Base-by-base conservation (phyloP, 1,140 invertebrate genomes). In the Megathymus violae region DNA sequence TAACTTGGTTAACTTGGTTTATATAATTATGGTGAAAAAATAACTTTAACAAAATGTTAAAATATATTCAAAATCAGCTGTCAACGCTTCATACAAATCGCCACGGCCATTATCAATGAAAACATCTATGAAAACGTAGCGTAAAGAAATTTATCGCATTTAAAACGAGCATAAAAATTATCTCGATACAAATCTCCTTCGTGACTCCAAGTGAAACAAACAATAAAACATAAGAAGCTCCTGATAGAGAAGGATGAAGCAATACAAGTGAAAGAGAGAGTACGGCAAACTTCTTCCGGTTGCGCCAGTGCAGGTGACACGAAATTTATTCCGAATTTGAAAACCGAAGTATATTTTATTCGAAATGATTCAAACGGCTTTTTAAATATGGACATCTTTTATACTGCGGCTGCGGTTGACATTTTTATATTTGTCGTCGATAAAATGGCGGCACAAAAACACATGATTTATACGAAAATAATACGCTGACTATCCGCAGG, bases 261-360 rank as follows among this genome's bases (percentile, higher is more conserved):
- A 25, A 69, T 78, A 80, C 75, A 54, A 9, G 48, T 5, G 62
- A 80, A 27, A 41, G 76, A 70, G 81, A 85, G 31, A 56, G 43
- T 25, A 50, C 25, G 43, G 47, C 54, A 70, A 70, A 76, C 75
- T 86, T 85, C 85, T 89, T 89, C 87, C 87, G 87, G 87, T 80
- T 80, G 82, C 83, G 76, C 74, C 47, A 71, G 75, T 80, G 87
- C 87, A 89, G 87, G 87, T 89, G 87, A 89, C 87, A 88, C 77
- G 64, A 88, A 89, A 89, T 89, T 89, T 89, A 89, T 89, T 89
- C 87, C 74, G 80, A 87, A 88, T 87, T 88, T 88, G 81, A 88
- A 87, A 89, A 86, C 74, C 87, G 80, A 83, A 79, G 80, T 76
- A 85, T 88, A 88, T 87, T 82, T 87, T 82, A 88, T 88, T 74